These are phyloP conservation scores for Barypeithes pellucidus DNA, from an alignment of 2,888 invertebrate genomes.

Conservation along the genomic window DNA sequence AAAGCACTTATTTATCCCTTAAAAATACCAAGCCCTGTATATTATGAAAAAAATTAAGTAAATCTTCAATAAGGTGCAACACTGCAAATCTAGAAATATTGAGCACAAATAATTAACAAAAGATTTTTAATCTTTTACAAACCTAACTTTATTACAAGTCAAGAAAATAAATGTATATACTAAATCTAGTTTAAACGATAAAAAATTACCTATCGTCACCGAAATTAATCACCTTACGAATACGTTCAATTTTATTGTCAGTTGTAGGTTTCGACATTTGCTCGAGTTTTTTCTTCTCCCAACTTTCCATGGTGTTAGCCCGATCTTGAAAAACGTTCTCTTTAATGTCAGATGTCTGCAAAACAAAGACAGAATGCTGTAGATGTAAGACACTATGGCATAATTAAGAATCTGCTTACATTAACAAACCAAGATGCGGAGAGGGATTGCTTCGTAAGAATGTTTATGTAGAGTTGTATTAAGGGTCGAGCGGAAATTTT, in stretches of 20 bases:
- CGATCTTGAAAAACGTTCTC: slow-evolving; percentile 72
- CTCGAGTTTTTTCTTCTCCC: slow-evolving; percentile 55
- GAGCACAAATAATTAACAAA: background rate
- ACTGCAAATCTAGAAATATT: background rate
- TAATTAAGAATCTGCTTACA: too few relatives aligned
- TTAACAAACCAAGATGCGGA: too few relatives aligned
- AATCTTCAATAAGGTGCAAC: background rate
- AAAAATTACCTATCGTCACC: slow-evolving; percentile 60
- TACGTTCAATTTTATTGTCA: slow-evolving; percentile 63
- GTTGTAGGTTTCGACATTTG: slow-evolving; percentile 47
- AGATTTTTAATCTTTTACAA: slow-evolving; percentile 20
- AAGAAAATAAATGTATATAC: slow-evolving; percentile 12
- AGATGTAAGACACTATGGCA: too few relatives aligned
- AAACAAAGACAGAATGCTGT: background rate
- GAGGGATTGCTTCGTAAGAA: too few relatives aligned
- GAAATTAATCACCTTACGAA: slow-evolving; percentile 66
- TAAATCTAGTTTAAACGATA: background rate
- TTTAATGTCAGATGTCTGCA: slow-evolving; percentile 55
- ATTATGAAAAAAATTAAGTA: background rate
- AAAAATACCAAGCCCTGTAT: background rate
- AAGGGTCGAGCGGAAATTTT: too few relatives aligned
- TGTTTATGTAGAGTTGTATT: too few relatives aligned
- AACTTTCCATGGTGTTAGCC: slow-evolving; percentile 65
- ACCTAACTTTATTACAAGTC: slow-evolving; percentile 9
- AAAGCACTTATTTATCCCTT: too few relatives aligned